A percentile compares a stretch with the other conserved stretches of the same genome.
Evolutionary conservation across 2,888 invertebrate species (phyloP).

Genomic region (Megalurothrips usitatus): DNA sequence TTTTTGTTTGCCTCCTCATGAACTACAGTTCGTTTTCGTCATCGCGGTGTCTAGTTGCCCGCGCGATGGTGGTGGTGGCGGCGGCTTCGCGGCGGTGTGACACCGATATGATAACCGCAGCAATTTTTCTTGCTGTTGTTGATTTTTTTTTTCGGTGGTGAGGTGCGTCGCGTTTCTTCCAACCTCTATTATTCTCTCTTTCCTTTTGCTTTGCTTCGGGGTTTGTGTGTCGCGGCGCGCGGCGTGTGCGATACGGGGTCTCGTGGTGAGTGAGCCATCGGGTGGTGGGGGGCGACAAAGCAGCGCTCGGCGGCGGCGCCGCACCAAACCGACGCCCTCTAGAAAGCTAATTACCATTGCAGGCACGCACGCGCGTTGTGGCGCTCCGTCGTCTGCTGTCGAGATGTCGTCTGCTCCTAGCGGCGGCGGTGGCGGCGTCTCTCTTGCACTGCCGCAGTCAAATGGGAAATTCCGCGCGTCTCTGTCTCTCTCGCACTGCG

Average conservation of each 20-base stretch:
- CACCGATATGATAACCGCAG: no score
- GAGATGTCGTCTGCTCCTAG: neutral
- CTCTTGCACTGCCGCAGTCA: no score
- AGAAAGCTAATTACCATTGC: conserved; percentile 23
- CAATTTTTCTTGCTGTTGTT: no score
- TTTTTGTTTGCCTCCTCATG: no score
- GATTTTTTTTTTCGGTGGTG: no score
- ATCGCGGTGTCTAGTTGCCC: no score
- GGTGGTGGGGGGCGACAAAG: neutral
- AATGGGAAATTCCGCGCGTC: no score
- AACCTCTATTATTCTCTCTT: neutral
- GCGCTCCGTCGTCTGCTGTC: neutral
- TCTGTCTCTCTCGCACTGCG: no score
- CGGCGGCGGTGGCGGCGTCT: no score
- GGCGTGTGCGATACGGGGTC: neutral
- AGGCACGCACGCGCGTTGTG: neutral
- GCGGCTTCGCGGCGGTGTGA: no score
- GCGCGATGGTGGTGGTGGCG: no score
- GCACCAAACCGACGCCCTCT: neutral
- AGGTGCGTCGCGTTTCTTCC: neutral
- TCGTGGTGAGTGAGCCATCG: neutral
- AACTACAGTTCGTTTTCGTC: no score
- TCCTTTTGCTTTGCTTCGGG: neutral
- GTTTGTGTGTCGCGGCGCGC: conserved; percentile 20
- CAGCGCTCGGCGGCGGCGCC: neutral